These are phyloP conservation scores for Eurystomus glaucurus DNA, from an alignment of 2,797 vertebrate species.

Conservation along the genomic window DNA sequence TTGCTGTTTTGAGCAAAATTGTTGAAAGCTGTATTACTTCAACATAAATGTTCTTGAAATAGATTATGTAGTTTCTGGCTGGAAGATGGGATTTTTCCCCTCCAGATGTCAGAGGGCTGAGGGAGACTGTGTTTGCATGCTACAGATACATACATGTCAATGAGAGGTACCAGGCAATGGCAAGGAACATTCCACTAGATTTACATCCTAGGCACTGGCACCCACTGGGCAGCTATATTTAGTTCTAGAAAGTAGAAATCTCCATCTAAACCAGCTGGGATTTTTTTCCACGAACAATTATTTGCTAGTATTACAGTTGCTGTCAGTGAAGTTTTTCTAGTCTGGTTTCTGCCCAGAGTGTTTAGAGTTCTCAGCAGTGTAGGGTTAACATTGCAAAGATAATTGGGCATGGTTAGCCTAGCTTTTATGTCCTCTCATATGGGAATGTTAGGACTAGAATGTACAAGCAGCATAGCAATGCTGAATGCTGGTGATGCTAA, in stretches of 20 bases:
- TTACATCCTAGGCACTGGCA: not conserved
- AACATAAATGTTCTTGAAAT: not conserved
- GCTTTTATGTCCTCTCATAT: not conserved
- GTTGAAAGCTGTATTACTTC: not conserved
- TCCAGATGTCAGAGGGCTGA: not conserved
- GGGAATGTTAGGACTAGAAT: not conserved
- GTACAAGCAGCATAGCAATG: not conserved
- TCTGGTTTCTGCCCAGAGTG: not conserved
- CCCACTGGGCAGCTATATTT: not conserved
- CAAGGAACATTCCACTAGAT: not conserved
- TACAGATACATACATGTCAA: not conserved
- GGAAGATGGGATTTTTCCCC: fast-evolving
- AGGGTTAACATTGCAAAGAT: not conserved
- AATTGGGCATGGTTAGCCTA: not conserved
- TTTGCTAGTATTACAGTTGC: not conserved
- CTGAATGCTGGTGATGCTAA: not conserved
- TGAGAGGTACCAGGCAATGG: not conserved
- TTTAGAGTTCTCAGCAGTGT: not conserved
- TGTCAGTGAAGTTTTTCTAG: not conserved
- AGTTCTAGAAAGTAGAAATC: not conserved
- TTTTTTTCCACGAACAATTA: not conserved
- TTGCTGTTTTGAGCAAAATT: not conserved
- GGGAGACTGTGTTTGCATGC: not conserved
- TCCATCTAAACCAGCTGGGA: not conserved
- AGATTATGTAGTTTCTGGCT: not conserved